phyloP scores from a whole-genome alignment of 1,140 invertebrate genomes.

The Drosophila persimilis region DNA sequence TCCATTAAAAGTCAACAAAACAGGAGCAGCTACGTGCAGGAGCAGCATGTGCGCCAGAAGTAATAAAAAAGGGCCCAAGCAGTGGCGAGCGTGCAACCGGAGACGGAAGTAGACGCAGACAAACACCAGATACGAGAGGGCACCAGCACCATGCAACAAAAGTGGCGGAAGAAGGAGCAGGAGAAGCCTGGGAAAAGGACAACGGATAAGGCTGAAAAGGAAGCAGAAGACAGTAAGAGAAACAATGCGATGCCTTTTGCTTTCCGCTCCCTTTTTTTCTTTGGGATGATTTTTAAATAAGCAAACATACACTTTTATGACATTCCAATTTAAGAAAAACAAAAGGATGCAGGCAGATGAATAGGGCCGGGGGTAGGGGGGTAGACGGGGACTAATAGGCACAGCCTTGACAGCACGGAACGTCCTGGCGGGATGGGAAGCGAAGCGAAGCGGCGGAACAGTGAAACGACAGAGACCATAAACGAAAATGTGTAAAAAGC shows the following conservation, averaged over 20 bases:
- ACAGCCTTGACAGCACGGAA: constrained; percentile 33
- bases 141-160: constrained; percentile 15
- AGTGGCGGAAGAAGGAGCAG: constrained; percentile 8
- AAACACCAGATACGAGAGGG: constrained; percentile 62
- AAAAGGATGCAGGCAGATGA: constrained; percentile 29
- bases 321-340: constrained; percentile 72
- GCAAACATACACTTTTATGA: constrained; percentile 64
- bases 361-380: constrained; percentile 5
- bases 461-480: constrained; percentile 68
- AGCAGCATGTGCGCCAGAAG: constrained; percentile 49
- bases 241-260: constrained; percentile 36
- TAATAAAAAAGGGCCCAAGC: constrained; percentile 61
- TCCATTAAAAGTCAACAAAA: constrained; percentile 49
- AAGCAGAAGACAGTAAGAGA: constrained; percentile 28
- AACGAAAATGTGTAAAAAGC: constrained; percentile 78
- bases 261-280: constrained; percentile 8
- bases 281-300: constrained; percentile 59
- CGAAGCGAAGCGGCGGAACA: constrained; percentile 37
- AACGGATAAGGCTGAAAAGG: constrained; percentile 27
- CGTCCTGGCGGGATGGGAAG: constrained; percentile 19
- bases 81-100: constrained; percentile 69
- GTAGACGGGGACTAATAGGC: constrained; percentile 47
- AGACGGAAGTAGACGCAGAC: constrained; percentile 72
- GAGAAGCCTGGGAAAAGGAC: constrained; percentile 1
- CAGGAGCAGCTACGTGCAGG: constrained; percentile 17